Base-by-base conservation (phyloP, 2,888 invertebrate genomes). In the Lasioglossum oenotherae region DNA sequence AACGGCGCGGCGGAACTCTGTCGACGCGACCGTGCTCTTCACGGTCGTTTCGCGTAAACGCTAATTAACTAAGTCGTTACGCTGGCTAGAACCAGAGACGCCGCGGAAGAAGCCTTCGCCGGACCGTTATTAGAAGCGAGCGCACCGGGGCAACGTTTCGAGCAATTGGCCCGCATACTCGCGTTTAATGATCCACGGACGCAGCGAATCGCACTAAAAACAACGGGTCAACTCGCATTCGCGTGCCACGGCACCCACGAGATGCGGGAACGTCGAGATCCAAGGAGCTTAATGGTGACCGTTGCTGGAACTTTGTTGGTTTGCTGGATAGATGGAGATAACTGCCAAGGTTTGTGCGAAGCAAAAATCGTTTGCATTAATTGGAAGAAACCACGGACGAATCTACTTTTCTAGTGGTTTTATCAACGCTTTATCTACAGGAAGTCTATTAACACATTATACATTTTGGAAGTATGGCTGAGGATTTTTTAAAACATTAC, bases 61-160 rank as follows among this genome's bases (percentile, higher is more conserved):
- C 75, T 91, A 88, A 91, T 91, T 88, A 91, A 86, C 86, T 73
- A 81, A 81, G 83, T 88, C 85, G 87, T 90, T 88, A 79, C 81
- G 80, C 74, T 16, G 49, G 46, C 75, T 41, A 76, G 67, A 73
- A 64, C 31, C 74, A 60, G 73, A 83, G 82, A 81, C 53, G 82
- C 78, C 72, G 64, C 49, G 73, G 80, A 49, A 64, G 81, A 75
- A 57, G 64, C 78, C 78, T 31, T 64, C 69, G 38, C 31, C 49
- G 75, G 78, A 87, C 84, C 87, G 85, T 89, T 89, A 89, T 84
- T 89, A 85, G 80, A 84, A 41, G 35, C 72, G 78, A 57, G 27
- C 71, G 64, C 69, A 35, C 38, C 53, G 81, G 60, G 46, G 75
- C 35, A 57, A 57, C 38, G 77, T 84, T 81, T 78, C 74, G 69